phyloP scores from a whole-genome alignment of 2,888 invertebrate genomes.

The Leptopilina syphax region DNA sequence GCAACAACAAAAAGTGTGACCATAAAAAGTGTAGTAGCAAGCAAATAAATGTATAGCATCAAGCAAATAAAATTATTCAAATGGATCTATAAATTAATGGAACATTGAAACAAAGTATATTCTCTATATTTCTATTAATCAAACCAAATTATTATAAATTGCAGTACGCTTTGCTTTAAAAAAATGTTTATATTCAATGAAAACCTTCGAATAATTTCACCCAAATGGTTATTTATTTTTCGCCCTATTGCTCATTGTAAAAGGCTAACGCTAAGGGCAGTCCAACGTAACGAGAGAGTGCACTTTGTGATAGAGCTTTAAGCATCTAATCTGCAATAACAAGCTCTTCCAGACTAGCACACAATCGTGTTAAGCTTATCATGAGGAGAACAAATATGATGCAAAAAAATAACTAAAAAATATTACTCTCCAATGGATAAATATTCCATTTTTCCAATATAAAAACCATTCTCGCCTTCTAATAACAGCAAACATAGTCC shows the following conservation, averaged over 20 bases:
- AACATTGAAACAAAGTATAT: too few relatives aligned
- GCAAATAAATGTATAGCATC: too few relatives aligned
- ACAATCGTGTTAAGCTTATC: constrained; percentile 22
- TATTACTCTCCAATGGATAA: not conserved
- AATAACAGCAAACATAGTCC: not conserved
- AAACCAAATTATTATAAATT: too few relatives aligned
- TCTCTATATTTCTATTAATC: too few relatives aligned
- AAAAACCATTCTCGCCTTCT: not conserved
- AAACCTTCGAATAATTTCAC: not conserved
- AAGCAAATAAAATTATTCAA: too few relatives aligned
- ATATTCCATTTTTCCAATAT: not conserved
- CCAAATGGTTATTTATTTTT: not conserved
- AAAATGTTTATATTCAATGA: not conserved
- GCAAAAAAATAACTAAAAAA: not conserved
- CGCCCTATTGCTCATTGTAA: constrained; percentile 1
- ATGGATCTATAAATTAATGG: too few relatives aligned
- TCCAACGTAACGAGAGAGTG: constrained; percentile 22
- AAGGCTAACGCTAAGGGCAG: not conserved
- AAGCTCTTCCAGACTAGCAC: constrained; percentile 18
- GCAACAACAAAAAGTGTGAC: too few relatives aligned
- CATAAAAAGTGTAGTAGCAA: too few relatives aligned
- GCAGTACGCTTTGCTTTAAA: too few relatives aligned
- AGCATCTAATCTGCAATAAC: constrained; percentile 2
- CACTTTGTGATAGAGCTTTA: constrained; percentile 16
- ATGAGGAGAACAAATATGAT: constrained; percentile 19